Base-by-base conservation (phyloP, 2,113 vertebrate genomes). In the Blennius ocellaris region DNA sequence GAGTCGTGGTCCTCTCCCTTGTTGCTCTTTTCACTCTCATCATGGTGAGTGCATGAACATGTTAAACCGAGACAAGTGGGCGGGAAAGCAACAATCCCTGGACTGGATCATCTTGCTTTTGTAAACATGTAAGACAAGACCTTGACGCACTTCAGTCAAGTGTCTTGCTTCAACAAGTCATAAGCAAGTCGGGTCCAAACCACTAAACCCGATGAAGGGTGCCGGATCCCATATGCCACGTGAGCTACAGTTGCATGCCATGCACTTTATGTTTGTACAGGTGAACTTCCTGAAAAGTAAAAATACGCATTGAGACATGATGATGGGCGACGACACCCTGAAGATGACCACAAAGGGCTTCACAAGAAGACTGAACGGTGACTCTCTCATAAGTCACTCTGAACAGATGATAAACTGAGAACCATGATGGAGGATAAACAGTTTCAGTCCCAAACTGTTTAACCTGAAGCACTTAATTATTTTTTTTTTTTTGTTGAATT, bases 21-120 rank as follows among this genome's bases (percentile, higher is more conserved):
- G 11, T n/a, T 3, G 2, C 17, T n/a, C 41, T 44, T 62, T 53
- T 6, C 4, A 10, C 49, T 68, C 54, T 11, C 43, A 51, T 30
- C 21, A 30, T 30, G 21, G 21, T 30, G 21, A 30, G 21, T 30
- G 21, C 21, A 30, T 4, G 4, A 30, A 30, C 11, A 44, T 52
- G 61, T 12, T 30, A 30, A 30, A 60, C 50, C 8, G 1, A 36
- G 14, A 69, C 12, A 62, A 14, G 17, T 17, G 3, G 15, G 47
- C 44, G 15, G 47, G 49, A 53, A 59, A 52, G 15, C 36, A 63
- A 63, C 48, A 30, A 12, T 66, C 44, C 49, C 56, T 61, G 54
- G 58, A 52, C 37, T 38, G 45, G 40, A 15, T 60, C 49, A 36
- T 48, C 15, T 45, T 41, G 53, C 8, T 58, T 80, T 61, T 72